A percentile compares a stretch with the other conserved stretches of the same genome.
Conservation (phyloP, 2,888 invertebrate species). For the Cryptocheilus praepositus region DNA sequence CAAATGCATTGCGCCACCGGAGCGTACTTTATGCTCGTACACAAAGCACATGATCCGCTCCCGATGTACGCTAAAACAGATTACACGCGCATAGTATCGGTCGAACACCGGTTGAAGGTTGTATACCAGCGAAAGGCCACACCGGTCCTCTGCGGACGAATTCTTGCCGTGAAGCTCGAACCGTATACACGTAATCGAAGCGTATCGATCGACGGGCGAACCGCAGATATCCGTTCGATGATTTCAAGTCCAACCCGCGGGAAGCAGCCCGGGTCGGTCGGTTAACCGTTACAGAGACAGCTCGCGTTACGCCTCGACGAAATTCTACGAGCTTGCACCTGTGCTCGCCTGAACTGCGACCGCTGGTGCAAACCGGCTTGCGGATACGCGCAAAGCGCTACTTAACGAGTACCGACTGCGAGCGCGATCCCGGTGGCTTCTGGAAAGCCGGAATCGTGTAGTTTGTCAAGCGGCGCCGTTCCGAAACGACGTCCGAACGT, state of each 20-base stretch:
- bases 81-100: no score
- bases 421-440: neutral
- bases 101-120: no score
- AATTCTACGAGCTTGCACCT: slow-evolving; percentile 52
- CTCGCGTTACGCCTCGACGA: slow-evolving; percentile 47
- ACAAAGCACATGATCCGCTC: no score
- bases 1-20: no score
- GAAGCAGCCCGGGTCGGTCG: slow-evolving; percentile 32
- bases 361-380: slow-evolving; percentile 40
- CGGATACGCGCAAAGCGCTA: slow-evolving; percentile 43
- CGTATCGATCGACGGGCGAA: slow-evolving; percentile 25
- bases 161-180: no score
- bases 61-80: no score
- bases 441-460: slow-evolving; percentile 1
- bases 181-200: neutral
- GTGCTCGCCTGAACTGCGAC: slow-evolving; percentile 45
- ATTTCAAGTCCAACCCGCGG: slow-evolving; percentile 22
- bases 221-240: slow-evolving; percentile 36
- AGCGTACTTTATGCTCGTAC: no score
- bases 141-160: no score
- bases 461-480: no score
- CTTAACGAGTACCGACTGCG: no score
- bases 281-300: slow-evolving; percentile 50
- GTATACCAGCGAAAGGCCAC: no score
- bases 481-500: no score